Evolutionary conservation across 2,797 vertebrate genomes (phyloP), one percentile per base, ranked within the genome.

Genomic region (Macropodus opercularis): DNA sequence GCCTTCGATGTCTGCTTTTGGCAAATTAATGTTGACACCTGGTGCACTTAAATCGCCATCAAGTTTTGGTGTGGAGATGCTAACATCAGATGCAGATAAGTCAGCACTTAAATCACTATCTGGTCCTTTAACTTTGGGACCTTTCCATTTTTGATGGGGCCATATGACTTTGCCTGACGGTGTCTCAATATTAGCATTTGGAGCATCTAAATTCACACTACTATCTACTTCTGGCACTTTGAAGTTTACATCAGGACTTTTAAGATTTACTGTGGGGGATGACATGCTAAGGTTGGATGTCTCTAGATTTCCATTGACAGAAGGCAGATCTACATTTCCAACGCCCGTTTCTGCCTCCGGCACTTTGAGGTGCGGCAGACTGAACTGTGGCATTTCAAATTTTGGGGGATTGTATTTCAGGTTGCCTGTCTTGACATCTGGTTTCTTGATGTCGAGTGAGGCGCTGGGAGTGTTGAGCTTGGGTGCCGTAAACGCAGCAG

Each of bases 331-430:
- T 12, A 65, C 1, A 3, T 75, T 65, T 34, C 76, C 56, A 26
- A 84, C 6, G 40, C 82, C 64, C 21, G 74, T 8, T 4, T 81
- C 65, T 59, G 62, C 31, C 15, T 70, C 71, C 65, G 84, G 69
- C 34, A 14, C 15, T 38, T 70, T 75, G 12, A 85, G 0, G 1
- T 66, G 12, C 43, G 87, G 75, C n/a, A 81, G 21, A 47, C 47
- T 31, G 32, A 91, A 91, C 1, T 67, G 14, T 26, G 93, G 92
- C 91, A 92, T 92, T 15, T 35, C 58, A 44, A 93, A 93, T 47
- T 71, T 81, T 0, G 87, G 79, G 3, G 72, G 0, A 21, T 83
- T 83, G 49, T 61, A 72, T 19, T 80, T 79, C 2, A 50, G 0
- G 8, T 50, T 57, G 4, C 35, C 65, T 6, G 49, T 39, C 17